Conservation (phyloP, 2,888 invertebrate species). For the Drosophila antonietae region DNA sequence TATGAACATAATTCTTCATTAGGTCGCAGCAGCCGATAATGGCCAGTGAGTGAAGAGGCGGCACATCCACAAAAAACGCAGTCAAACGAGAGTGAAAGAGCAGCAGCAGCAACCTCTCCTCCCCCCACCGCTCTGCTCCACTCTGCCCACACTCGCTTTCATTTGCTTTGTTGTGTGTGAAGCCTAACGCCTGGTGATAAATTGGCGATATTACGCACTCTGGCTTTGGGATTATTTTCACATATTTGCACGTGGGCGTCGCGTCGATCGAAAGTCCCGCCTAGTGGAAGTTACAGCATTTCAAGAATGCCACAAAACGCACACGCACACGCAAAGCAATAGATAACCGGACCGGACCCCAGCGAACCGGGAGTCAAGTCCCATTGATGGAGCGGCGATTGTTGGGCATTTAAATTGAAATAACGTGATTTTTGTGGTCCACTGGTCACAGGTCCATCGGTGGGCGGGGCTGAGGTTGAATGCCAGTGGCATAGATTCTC, state of each 20-base stretch:
- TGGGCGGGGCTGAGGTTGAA: constrained; percentile 3
- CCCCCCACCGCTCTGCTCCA: background rate
- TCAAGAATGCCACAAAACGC: constrained; percentile 65
- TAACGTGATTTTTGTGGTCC: constrained; percentile 80
- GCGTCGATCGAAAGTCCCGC: constrained; percentile 50
- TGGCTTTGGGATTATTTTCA: constrained; percentile 60
- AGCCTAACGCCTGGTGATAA: constrained; percentile 67
- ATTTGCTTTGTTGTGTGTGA: constrained; percentile 19
- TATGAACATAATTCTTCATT: constrained; percentile 82
- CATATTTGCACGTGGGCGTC: constrained; percentile 70
- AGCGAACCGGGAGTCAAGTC: constrained; percentile 16
- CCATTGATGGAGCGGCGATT: constrained; percentile 58
- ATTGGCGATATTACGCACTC: constrained; percentile 78
- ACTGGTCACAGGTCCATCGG: constrained; percentile 47
- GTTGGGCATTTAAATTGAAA: constrained; percentile 78
- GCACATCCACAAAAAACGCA: constrained; percentile 15
- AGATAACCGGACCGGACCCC: constrained; percentile 26
- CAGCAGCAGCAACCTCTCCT: background rate
- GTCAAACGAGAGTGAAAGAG: constrained; percentile 46
- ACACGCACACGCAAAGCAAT: constrained; percentile 34
- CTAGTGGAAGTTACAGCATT: constrained; percentile 34
- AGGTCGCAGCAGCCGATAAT: constrained; percentile 71
- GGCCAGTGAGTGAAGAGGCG: constrained; percentile 55
- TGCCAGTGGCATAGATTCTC: constrained; percentile 58
- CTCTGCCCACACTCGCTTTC: constrained; percentile 58